phyloP scores from a whole-genome alignment of 2,888 invertebrate genomes.

The Rhingia campestris region DNA sequence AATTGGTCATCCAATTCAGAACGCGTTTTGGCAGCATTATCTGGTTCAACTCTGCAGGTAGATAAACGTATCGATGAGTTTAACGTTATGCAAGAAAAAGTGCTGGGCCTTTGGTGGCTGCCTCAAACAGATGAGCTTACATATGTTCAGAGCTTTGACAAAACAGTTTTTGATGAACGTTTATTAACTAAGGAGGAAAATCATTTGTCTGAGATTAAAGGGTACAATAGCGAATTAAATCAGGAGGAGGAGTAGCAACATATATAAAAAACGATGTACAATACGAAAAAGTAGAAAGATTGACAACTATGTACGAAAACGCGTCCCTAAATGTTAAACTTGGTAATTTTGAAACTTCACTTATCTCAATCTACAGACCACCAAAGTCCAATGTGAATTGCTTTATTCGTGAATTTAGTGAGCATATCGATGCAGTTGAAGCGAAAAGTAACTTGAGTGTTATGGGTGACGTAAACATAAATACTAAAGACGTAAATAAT shows the following conservation, averaged over 20 bases:
- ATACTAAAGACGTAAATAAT: neutral
- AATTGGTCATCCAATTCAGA: conserved; percentile 28
- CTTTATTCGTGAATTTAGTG: neutral
- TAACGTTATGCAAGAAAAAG: conserved; percentile 2
- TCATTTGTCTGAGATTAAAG: no score
- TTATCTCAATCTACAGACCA: no score
- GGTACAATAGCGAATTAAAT: no score
- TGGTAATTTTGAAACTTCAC: no score
- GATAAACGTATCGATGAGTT: conserved; percentile 20
- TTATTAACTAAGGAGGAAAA: neutral
- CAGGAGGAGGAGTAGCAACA: no score
- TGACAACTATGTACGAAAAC: no score
- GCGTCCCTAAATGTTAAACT: no score
- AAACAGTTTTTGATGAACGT: conserved; percentile 1
- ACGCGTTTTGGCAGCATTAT: neutral
- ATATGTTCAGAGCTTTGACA: neutral
- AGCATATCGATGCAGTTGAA: neutral
- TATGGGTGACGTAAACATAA: conserved; percentile 1
- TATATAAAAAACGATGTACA: no score
- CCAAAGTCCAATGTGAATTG: conserved; percentile 4
- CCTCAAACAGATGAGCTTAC: conserved; percentile 4
- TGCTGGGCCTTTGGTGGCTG: conserved; percentile 28
- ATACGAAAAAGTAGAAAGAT: no score
- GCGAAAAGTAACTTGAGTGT: neutral
- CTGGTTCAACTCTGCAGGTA: neutral